Evolutionary conservation across 2,797 vertebrate genomes (phyloP), one percentile per base, ranked within the genome.

Genomic region (Tangara arthus): DNA sequence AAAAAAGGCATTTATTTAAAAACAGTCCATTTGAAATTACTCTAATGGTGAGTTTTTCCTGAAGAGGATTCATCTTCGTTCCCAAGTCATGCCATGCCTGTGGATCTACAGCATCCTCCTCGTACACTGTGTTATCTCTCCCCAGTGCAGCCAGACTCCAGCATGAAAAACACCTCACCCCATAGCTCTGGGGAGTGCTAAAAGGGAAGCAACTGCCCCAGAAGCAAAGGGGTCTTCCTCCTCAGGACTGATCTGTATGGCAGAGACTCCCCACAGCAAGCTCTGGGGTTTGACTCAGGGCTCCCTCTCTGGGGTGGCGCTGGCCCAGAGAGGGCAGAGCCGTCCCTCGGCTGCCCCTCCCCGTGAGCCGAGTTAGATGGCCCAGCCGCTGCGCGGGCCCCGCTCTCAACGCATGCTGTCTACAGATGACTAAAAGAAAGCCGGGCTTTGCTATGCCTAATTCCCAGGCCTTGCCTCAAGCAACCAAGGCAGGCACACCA

Each of bases 401-500:
- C 11, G 32, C 55, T 79, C 80, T 46, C 11, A 0, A 35, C 83
- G 85, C 77, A 84, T 68, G 71, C 49, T 96, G 85, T 61, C 73
- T 79, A 52, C 90, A 92, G 73, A 94, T 93, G 86, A 83, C 65
- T 79, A 23, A 83, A 87, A 87, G 47, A 78, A 93, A 90, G 47
- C 86, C 44, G 63, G 69, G 73, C 73, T 87, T 83, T 52, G 47
- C 13, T 19, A 30, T 79, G 93, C 73, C 75, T 34, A 10, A 79
- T 89, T 93, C 90, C 77, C 63, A 81, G 79, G 76, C 57, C 65
- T 80, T 73, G 81, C 52, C 71, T 84, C 26, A 34, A 97, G 94
- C 95, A 96, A 93, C 96, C 49, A 94, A 95, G 82, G 94, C 92
- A 95, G 82, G 59, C 76, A 65, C 75, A 41, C 57, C 9, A 2